Evolutionary conservation across 2,113 vertebrate genomes (phyloP).

Genomic region (Junco hyemalis): DNA sequence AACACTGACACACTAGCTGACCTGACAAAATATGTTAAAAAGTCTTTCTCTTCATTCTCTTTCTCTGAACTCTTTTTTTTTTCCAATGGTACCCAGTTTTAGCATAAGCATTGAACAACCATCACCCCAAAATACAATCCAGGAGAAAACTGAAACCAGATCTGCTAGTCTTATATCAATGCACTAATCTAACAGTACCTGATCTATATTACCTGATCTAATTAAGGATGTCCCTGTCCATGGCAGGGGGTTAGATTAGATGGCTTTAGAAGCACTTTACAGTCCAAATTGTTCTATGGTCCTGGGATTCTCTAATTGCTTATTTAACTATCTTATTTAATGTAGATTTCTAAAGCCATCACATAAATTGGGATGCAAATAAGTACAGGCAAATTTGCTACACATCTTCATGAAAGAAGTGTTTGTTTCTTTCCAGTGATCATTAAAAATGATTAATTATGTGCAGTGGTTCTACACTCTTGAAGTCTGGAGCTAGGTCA

Average conservation of each 20-base stretch:
- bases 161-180: neutral
- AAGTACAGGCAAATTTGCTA: neutral
- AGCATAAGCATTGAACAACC: accelerated
- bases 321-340: neutral
- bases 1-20: neutral
- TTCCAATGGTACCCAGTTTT: neutral
- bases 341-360: neutral
- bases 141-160: neutral
- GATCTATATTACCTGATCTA: neutral
- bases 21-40: neutral
- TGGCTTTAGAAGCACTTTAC: neutral
- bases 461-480: neutral
- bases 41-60: neutral
- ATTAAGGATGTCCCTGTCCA: neutral
- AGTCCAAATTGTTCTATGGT: neutral
- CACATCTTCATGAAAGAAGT: neutral
- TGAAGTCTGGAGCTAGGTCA: neutral
- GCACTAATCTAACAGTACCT: neutral
- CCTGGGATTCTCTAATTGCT: neutral
- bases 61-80: neutral
- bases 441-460: neutral
- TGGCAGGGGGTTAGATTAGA: neutral
- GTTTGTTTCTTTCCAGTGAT: neutral
- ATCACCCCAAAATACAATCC: neutral
- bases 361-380: neutral